Base-by-base conservation (phyloP, 2,797 vertebrate species). In the Pangasius larnaudii region DNA sequence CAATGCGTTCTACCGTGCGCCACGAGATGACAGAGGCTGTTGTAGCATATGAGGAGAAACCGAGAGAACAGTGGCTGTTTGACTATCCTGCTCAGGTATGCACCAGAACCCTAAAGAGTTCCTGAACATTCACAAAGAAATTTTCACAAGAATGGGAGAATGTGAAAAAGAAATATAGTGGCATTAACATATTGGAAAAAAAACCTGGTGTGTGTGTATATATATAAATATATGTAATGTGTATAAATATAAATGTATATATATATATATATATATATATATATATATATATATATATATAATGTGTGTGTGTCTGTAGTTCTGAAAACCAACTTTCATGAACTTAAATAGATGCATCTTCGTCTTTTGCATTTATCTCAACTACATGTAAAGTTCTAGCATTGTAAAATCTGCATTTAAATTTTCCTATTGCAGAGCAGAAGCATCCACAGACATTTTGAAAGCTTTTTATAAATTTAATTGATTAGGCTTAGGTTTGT, bases 71-170 rank as follows among this genome's bases (percentile, higher is more conserved):
- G 91, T 99, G 98, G 98, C 96, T 99, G 87, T 98, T 99, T 83
- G 98, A 99, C 91, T 99, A 97, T 84, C 98, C 98, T 9, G 98
- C 98, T 92, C 98, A 99, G 98, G 99, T 99, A 96, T 10, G 63
- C 33, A 86, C 75, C 42, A 78, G 65, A 58, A 56, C 36, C 39
- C 74, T 65, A n/a, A 85, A 49, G 67, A 51, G 10, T 67, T 42
- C 79, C 46, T 80, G 84, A 87, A 90, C 65, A 86, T 79, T 80
- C 63, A 24, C 46, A 82, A 71, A 75, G 58, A 10, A 9, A 27
- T 27, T 80, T 84, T 51, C 49, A 18, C 63, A 27, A 56, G 30
- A 85, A 85, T 30, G 51, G 58, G 33, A n/a, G 49, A 80, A 39
- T 79, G 67, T 87, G 53, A 46, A 46, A 46, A 46, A 46, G 46